phyloP scores from a whole-genome alignment of 2,888 invertebrate species.

The Pyrrhosoma nymphula region DNA sequence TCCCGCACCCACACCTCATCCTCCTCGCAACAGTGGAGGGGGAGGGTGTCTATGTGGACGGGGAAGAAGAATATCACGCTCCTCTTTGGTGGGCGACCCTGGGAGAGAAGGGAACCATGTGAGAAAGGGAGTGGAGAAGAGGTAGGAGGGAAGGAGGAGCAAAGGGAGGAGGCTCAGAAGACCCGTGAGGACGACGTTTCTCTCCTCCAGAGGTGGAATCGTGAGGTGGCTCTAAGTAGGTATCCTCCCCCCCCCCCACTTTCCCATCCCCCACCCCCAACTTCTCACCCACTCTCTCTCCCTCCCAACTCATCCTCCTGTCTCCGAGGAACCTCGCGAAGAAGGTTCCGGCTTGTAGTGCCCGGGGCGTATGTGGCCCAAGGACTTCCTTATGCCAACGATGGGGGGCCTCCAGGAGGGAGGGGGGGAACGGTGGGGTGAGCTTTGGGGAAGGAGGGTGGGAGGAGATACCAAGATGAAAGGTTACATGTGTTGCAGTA shows the following conservation, averaged over 20 bases:
- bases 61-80: not conserved
- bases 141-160: not conserved
- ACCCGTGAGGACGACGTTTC: conserved; percentile 42
- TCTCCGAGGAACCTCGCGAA: conserved; percentile 21
- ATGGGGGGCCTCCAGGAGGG: not conserved
- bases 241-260: not conserved
- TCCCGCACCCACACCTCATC: not conserved
- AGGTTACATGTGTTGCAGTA: not conserved
- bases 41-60: not conserved
- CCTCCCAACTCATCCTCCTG: conserved; percentile 9
- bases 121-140: not conserved
- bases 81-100: conserved; percentile 50
- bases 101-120: conserved; percentile 55
- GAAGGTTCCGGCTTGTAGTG: conserved; percentile 57
- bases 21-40: not conserved
- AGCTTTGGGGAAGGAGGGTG: not conserved
- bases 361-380: conserved; percentile 59
- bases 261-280: not conserved
- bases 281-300: too few species aligned
- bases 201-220: conserved; percentile 19
- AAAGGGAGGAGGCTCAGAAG: conserved; percentile 34
- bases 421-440: not conserved
- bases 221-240: conserved; percentile 57
- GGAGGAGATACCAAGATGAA: not conserved
- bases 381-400: conserved; percentile 51